Base-by-base conservation (phyloP, 2,797 vertebrate species). In the Enteromius radiatus region DNA sequence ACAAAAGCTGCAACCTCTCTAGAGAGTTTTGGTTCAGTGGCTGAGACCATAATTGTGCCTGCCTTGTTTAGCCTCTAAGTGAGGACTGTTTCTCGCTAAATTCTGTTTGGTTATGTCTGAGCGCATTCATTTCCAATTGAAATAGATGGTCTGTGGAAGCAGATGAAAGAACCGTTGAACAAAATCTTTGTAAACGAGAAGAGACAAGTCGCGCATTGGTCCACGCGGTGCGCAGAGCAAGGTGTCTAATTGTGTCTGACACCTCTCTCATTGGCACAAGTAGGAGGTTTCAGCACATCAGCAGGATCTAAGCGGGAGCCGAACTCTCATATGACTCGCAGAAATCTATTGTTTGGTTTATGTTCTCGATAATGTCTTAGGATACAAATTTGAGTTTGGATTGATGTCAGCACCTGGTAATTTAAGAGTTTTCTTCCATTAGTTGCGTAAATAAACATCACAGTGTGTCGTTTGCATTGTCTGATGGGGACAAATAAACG, bases 131-230 rank as follows among this genome's bases (percentile, higher is more conserved):
- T 90, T 67, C 69, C 33, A 1, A 80, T 76, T 92, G 85, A 90
- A 90, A 89, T 89, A 86, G 87, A 90, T 92, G 92, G 90, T 88
- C 84, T 91, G 89, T 93, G 91, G 90, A 88, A 86, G 63, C 78
- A 84, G 90, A 92, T 92, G 91, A 93, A 91, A 92, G 91, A 89
- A 87, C 85, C 65, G 85, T 81, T 92, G 91, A 92, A 90, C 89
- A 91, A 92, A 94, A 94, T 94, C 92, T 92, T 89, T 91, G 64
- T 52, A 92, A 92, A 94, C 91, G 90, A 92, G 91, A 91, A 91
- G 88, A 93, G 92, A 94, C 92, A 92, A 89, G 90, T 91, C 91
- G 88, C 78, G 89, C 92, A 90, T 93, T 92, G 92, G 92, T 93
- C 92, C 90, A 65, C 87, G 89, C 90, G 90, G 91, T 92, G 92